Evolutionary conservation across 2,888 invertebrate genomes (phyloP), one percentile per base, ranked within the genome.

Genomic region (Calephelis perditalis): DNA sequence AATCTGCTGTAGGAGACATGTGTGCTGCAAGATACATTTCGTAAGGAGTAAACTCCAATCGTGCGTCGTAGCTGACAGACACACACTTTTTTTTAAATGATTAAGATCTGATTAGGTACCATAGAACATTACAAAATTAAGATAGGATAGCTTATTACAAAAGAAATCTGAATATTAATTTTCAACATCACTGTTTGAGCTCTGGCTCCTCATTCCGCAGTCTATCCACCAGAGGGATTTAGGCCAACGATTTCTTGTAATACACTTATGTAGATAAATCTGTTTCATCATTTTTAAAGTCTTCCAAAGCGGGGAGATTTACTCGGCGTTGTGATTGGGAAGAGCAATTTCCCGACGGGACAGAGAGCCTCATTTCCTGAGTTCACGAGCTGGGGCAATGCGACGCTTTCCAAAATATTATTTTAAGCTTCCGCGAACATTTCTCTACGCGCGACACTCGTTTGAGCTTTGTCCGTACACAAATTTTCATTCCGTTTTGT

Each of bases 321-420:
- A 79, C 78, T 81, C 78, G 81, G 79, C 80, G 82, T 82, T 85
- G 86, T 86, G 86, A 86, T 87, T 84, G 80, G 81, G 77, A 81
- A 81, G 84, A 82, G 83, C 86, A 85, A 87, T 88, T 87, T 88
- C 88, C 88, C 88, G 83, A 70, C 78, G 84, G 86, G 78, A 78
- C 84, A 82, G 83, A 81, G 81, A 79, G 79, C 76, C 85, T 88
- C 86, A 88, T 90, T 90, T 90, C 89, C 89, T 85, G 81, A 77
- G 77, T 76, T 77, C 78, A 73, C 75, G 75, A 78, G 77, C 73
- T 75, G 71, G 71, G 72, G 72, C 75, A 74, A 76, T 78, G 75
- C 76, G 77, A 77, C 77, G 76, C 77, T 72, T 75, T 82, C 75
- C 79, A 74, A 84, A 87, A 86, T 86, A 86, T 87, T 86, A 86